phyloP scores from a whole-genome alignment of 2,888 invertebrate species.

The Agrotis puta region DNA sequence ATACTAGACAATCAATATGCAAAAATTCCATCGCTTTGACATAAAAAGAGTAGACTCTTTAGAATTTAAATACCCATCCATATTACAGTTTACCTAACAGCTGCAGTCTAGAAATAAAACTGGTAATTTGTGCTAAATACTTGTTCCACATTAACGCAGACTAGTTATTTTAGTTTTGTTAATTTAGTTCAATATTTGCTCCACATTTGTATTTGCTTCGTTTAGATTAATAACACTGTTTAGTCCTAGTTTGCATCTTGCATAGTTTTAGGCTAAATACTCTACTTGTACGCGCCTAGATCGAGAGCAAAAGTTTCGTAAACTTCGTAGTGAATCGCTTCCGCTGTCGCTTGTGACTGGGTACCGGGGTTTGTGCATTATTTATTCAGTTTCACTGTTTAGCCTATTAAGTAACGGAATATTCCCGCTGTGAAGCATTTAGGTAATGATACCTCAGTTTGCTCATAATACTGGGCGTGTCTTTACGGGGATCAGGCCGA shows the following conservation, averaged over 20 bases:
- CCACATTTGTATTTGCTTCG: constrained; percentile 39
- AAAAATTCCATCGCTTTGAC: constrained; percentile 5
- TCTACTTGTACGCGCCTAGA: constrained; percentile 1
- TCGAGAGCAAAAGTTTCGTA: constrained; percentile 12
- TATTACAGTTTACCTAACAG: background rate
- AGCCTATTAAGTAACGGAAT: constrained; percentile 75
- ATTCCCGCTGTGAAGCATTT: constrained; percentile 73
- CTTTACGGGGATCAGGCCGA: constrained; percentile 54
- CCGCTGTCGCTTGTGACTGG: constrained; percentile 36
- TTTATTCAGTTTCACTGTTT: constrained; percentile 76
- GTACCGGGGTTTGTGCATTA: constrained; percentile 58
- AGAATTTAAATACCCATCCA: constrained; percentile 2
- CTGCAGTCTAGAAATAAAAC: constrained; percentile 12
- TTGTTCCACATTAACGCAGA: constrained; percentile 23
- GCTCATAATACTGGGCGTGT: constrained; percentile 53
- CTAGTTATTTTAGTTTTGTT: constrained; percentile 31
- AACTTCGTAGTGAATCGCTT: constrained; percentile 6
- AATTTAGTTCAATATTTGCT: constrained; percentile 45
- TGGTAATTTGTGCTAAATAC: constrained; percentile 5
- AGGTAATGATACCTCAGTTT: constrained; percentile 72
- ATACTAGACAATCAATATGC: constrained; percentile 7
- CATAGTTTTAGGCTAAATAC: constrained; percentile 17
- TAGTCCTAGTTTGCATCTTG: constrained; percentile 34
- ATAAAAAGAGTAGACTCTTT: background rate
- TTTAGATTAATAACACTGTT: constrained; percentile 48